Evolutionary conservation across 2,888 invertebrate species (phyloP), one percentile per base, ranked within the genome.

Genomic region (Phrixothrix hirtus): DNA sequence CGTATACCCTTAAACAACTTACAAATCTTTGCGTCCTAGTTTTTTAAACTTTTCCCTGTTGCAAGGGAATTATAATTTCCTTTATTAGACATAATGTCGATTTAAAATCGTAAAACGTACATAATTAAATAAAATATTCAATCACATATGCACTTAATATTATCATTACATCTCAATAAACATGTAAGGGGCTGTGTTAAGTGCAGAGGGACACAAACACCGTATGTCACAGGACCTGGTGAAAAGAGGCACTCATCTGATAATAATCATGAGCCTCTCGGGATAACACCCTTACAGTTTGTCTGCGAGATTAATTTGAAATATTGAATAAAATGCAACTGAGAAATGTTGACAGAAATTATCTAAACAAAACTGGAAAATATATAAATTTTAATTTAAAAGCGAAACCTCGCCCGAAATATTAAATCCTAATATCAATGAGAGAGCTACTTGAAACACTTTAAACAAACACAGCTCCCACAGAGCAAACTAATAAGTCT

Each of bases 401-500:
- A 26, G 38, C 32, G 49, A 35, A 35, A 10, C 51, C 54, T 48
- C 45, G 47, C 42, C 39, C 46, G 30, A 45, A 57, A 52, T 58
- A 57, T 64, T 69, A 68, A n/a, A 68, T 69, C 68, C 68, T 65
- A 66, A 68, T 67, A 68, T 68, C 68, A 71, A 66, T 66, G 63
- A 66, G 50, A n/a, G n/a, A 56, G 65, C 60, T 63, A 65, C 68
- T 47, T 48, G 43, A 52, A 52, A 48, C 52, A 56, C 56, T 70
- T 70, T 68, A 70, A 71, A 69, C 70, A 68, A 70, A 65, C 69
- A 65, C 64, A 46, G 50, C 55, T 60, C 57, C 55, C 60, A 54
- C 58, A 58, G 70, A 71, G 69, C 72, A 71, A 75, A 74, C 75
- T 75, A 74, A 75, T 75, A 73, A 75, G 74, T 74, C 74, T 75